Evolutionary conservation across 2,113 vertebrate species (phyloP).

Genomic region (Pterocles orientalis): DNA sequence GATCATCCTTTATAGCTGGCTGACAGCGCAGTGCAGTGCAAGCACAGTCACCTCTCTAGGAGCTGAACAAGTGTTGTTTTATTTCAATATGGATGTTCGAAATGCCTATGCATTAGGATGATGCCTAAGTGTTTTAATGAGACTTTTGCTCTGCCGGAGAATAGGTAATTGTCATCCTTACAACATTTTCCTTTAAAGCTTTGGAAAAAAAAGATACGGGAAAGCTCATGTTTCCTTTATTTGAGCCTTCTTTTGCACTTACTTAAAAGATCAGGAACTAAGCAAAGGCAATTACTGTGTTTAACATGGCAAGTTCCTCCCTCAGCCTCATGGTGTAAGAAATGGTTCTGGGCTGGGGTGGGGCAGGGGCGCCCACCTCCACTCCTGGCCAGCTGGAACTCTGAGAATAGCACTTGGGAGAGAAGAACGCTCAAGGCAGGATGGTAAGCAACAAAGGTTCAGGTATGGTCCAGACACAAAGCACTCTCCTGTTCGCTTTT

Average conservation of each 20-base stretch:
- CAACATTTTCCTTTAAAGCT: slow-evolving; percentile 41
- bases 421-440: slow-evolving; percentile 70
- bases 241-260: slow-evolving; percentile 23
- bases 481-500: slow-evolving; percentile 5
- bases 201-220: neutral
- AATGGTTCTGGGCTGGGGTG: neutral
- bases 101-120: slow-evolving; percentile 15
- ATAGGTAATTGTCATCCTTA: slow-evolving; percentile 42
- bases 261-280: neutral
- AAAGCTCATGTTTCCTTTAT: slow-evolving; percentile 20
- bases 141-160: slow-evolving; percentile 42
- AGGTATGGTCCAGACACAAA: slow-evolving; percentile 66
- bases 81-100: neutral
- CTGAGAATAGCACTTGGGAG: slow-evolving; percentile 74
- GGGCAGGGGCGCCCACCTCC: slow-evolving; percentile 3
- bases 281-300: neutral
- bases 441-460: slow-evolving; percentile 42
- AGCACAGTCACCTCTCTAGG: neutral
- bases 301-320: neutral
- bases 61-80: neutral
- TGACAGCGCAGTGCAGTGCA: neutral
- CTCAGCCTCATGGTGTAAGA: neutral
- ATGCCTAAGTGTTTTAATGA: neutral
- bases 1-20: slow-evolving; percentile 43
- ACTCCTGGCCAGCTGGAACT: slow-evolving; percentile 32